Conservation (phyloP, 2,888 invertebrate species). For the Hydrotaea cyrtoneurina region DNA sequence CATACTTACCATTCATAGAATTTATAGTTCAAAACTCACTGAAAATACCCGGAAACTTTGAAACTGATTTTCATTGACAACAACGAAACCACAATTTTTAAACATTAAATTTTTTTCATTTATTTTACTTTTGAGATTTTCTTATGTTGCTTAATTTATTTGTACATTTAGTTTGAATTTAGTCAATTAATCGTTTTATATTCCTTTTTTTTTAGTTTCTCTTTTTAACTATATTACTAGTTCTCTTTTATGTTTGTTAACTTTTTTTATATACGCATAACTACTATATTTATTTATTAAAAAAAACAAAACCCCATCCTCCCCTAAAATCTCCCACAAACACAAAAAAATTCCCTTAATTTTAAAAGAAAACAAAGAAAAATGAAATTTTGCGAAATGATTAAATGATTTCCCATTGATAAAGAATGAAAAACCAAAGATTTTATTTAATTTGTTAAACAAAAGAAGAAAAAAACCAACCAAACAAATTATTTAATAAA, state of each 20-base stretch:
- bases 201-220: neutral
- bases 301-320: neutral
- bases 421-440: constrained; percentile 56
- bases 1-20: constrained; percentile 43
- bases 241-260: neutral
- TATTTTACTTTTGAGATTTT: neutral
- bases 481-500: constrained; percentile 33
- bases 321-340: neutral
- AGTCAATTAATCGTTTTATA: constrained; percentile 46
- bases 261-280: neutral
- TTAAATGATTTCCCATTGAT: constrained; percentile 23
- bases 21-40: constrained; percentile 56
- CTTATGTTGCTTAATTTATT: constrained; percentile 34
- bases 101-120: neutral
- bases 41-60: neutral
- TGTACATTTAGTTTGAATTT: constrained; percentile 58
- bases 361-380: constrained; percentile 16
- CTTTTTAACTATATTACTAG: neutral
- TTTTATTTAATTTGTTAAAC: constrained; percentile 52
- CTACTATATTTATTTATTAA: constrained; percentile 12
- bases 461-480: constrained; percentile 8
- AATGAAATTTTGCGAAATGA: neutral
- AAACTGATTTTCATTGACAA: constrained; percentile 19
- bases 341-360: constrained; percentile 29
- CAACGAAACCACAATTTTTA: constrained; percentile 33